These are phyloP conservation scores for Molorchus minor DNA, from an alignment of 2,888 invertebrate species.

Conservation along the genomic window DNA sequence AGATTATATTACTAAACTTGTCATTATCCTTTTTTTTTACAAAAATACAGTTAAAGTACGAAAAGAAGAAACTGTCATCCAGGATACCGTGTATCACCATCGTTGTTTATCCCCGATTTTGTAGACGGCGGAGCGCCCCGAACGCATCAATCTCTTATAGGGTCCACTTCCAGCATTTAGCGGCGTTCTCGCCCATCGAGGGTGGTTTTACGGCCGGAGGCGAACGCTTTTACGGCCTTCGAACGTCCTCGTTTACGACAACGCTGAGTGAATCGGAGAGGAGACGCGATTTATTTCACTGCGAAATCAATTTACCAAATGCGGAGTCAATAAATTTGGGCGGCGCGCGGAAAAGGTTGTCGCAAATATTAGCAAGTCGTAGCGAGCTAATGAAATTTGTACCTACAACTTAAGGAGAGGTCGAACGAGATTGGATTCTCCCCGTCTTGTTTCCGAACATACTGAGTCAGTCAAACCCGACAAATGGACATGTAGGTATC, in stretches of 20 bases:
- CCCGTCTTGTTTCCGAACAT: too few relatives aligned
- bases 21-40: too few relatives aligned
- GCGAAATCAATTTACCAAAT: slow-evolving; percentile 21
- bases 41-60: too few relatives aligned
- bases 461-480: too few relatives aligned
- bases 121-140: not conserved
- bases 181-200: slow-evolving; percentile 10
- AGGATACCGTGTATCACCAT: too few relatives aligned
- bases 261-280: slow-evolving; percentile 48
- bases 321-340: slow-evolving; percentile 16
- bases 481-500: too few relatives aligned
- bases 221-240: slow-evolving; percentile 44
- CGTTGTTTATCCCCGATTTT: slow-evolving; percentile 5
- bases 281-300: slow-evolving; percentile 23
- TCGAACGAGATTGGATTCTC: too few relatives aligned
- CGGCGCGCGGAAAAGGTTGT: not conserved
- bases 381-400: not conserved
- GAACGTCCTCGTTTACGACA: slow-evolving; percentile 46
- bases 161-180: slow-evolving; percentile 14
- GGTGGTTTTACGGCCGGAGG: slow-evolving; percentile 47
- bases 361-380: slow-evolving; percentile 19
- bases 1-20: too few relatives aligned
- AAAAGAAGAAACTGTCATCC: too few relatives aligned
- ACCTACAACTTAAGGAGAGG: too few relatives aligned
- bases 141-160: slow-evolving; percentile 13